Evolutionary conservation across 2,113 vertebrate genomes (phyloP).

Genomic region (Saccopteryx bilineata): DNA sequence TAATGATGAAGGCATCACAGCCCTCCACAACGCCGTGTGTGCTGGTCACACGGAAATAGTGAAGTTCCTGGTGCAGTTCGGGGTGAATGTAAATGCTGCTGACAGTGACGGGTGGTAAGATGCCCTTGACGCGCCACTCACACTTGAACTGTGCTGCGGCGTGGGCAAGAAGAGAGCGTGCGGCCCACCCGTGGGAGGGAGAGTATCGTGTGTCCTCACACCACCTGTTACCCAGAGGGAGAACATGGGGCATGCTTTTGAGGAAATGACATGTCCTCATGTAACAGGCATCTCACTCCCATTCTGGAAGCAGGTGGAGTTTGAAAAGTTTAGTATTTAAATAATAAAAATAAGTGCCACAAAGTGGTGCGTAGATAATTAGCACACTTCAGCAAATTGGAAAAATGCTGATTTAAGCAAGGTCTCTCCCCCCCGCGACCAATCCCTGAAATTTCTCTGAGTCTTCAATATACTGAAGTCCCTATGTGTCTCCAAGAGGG

Average conservation of each 20-base stretch:
- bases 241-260: accelerated
- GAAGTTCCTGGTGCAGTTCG: conserved; percentile 98
- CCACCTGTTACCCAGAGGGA: not conserved
- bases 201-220: accelerated
- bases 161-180: accelerated
- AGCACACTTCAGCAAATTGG: not conserved
- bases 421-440: not conserved
- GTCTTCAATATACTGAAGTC: not conserved
- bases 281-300: not conserved
- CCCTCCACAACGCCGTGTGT: conserved; percentile 98
- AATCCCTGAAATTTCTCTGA: not conserved
- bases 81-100: conserved; percentile 97
- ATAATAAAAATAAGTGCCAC: not conserved
- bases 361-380: not conserved
- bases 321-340: not conserved
- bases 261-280: not conserved
- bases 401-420: not conserved
- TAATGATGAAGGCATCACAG: conserved; percentile 98
- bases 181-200: not conserved
- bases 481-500: not conserved
- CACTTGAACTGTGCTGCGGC: accelerated
- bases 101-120: conserved; percentile 98
- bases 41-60: conserved; percentile 98
- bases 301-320: not conserved
- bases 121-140: not conserved